Evolutionary conservation across 2,888 invertebrate species (phyloP).

Genomic region (Scaptomyza parva): DNA sequence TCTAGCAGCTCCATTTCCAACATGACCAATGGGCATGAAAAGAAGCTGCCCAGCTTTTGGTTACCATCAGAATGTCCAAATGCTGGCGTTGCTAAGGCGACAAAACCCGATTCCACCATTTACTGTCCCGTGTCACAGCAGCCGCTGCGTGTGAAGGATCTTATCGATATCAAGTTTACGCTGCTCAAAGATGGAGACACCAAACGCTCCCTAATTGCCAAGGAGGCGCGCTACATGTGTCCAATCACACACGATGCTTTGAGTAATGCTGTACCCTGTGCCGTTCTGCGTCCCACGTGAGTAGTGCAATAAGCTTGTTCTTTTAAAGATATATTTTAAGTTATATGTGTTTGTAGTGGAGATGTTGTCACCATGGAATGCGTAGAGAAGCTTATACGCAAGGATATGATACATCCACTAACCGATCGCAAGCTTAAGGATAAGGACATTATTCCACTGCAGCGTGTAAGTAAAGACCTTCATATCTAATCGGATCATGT

Average conservation of each 20-base stretch:
- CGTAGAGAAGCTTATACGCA: conserved; percentile 97
- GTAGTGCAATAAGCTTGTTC: conserved; percentile 64
- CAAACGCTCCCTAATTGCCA: conserved; percentile 93
- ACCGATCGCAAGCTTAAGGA: conserved; percentile 93
- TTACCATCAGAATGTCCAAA: conserved; percentile 96
- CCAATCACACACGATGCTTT: conserved; percentile 98
- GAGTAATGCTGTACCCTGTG: conserved; percentile 97
- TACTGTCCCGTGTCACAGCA: conserved; percentile 94
- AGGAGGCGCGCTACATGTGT: conserved; percentile 98
- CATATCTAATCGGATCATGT: not conserved
- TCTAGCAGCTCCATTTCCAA: conserved; percentile 86
- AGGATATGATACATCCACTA: conserved; percentile 98
- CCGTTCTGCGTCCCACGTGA: conserved; percentile 95
- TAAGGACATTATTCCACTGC: conserved; percentile 95
- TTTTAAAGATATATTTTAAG: not conserved
- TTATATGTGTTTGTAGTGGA: conserved; percentile 88
- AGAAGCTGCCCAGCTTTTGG: conserved; percentile 97
- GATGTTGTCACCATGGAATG: conserved; percentile 98
- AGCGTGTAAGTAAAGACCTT: conserved; percentile 87
- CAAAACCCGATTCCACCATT: conserved; percentile 89
- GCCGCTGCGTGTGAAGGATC: conserved; percentile 95
- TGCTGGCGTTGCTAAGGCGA: conserved; percentile 89
- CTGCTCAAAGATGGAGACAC: conserved; percentile 94
- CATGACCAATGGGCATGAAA: conserved; percentile 91
- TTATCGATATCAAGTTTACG: conserved; percentile 97